Percentiles rank a stretch among this genome's conserved stretches.
These are phyloP conservation scores for Guaruba guarouba DNA, from an alignment of 2,113 vertebrate species.

Conservation along the genomic window DNA sequence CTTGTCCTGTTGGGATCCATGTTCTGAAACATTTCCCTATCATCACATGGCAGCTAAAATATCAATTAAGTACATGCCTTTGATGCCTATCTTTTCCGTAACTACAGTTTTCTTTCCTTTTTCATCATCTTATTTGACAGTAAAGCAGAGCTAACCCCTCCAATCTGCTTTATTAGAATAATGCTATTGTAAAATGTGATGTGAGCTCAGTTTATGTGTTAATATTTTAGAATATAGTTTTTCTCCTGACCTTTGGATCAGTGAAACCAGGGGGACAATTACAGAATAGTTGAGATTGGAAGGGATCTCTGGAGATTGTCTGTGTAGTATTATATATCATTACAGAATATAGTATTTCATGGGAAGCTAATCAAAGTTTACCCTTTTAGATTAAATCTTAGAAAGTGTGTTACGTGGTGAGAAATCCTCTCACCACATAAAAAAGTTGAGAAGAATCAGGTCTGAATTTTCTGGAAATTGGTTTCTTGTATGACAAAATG, in stretches of 20 bases:
- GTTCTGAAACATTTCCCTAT: background rate
- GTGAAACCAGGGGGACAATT: background rate
- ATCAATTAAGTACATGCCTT: background rate
- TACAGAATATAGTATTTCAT: background rate
- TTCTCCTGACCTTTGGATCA: background rate
- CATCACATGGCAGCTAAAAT: background rate
- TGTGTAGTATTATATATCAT: accelerated
- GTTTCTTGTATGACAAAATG: background rate
- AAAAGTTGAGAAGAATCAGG: background rate
- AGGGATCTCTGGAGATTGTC: background rate
- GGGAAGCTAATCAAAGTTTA: background rate
- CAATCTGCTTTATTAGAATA: background rate
- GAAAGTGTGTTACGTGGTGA: background rate
- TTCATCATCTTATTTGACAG: background rate
- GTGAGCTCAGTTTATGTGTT: background rate
- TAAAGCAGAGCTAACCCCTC: background rate
- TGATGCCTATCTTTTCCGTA: background rate
- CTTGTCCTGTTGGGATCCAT: background rate
- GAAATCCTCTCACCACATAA: background rate
- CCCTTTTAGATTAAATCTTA: background rate
- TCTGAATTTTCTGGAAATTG: background rate
- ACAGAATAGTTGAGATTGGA: background rate
- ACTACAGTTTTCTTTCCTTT: background rate
- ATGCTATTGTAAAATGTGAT: background rate
- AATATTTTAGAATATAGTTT: background rate